Conservation (phyloP, 2,113 vertebrate genomes). For the Sarotherodon lohbergeri region DNA sequence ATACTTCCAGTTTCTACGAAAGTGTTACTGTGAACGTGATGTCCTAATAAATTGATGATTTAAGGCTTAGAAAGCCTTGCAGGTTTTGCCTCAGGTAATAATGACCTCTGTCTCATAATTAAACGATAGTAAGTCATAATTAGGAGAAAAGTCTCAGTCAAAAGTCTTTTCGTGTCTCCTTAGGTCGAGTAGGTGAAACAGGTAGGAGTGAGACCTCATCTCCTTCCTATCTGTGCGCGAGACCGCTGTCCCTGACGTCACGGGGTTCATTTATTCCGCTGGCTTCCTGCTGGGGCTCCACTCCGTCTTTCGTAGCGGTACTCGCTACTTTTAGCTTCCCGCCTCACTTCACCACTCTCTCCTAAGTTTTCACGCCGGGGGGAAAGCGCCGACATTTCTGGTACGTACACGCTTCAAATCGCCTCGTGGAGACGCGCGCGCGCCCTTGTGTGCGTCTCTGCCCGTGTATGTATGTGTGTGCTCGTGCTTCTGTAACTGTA, state of each 20-base stretch:
- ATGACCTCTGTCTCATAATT: neutral
- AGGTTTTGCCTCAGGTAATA: neutral
- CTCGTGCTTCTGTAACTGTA: neutral
- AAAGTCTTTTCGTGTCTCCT: neutral
- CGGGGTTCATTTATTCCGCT: neutral
- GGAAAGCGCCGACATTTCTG: neutral
- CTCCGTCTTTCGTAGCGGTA: neutral
- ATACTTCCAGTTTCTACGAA: neutral
- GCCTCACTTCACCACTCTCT: neutral
- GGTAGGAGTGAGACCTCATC: constrained; percentile 16
- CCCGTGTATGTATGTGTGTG: neutral
- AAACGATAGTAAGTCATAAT: neutral
- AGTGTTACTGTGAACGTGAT: neutral
- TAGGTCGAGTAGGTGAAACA: neutral
- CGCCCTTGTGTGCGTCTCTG: neutral
- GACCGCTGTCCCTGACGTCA: constrained; percentile 39
- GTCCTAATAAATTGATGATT: neutral
- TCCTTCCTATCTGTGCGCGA: neutral
- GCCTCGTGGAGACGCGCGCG: neutral
- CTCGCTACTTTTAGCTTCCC: neutral
- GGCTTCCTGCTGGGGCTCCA: constrained; percentile 33
- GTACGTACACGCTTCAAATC: constrained; percentile 16
- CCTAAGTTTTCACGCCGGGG: neutral
- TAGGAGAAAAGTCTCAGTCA: neutral
- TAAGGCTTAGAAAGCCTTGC: neutral